These are phyloP conservation scores for Junonia oenone DNA, from an alignment of 2,888 invertebrate genomes.

Conservation along the genomic window DNA sequence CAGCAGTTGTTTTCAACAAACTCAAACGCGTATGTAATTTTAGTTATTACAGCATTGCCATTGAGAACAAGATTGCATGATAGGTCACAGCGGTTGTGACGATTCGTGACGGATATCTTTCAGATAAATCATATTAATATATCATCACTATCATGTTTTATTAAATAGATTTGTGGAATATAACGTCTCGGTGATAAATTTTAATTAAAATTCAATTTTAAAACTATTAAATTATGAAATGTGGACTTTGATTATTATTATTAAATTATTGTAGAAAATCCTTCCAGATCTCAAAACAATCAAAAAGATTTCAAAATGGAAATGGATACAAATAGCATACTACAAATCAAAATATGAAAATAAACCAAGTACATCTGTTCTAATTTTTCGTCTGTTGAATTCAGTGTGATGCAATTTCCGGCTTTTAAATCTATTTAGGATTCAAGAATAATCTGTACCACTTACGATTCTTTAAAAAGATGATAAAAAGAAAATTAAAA, in stretches of 20 bases:
- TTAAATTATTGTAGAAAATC: no score
- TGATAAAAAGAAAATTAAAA: background rate
- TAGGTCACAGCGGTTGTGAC: slow-evolving; percentile 17
- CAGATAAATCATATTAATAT: background rate
- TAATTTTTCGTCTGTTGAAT: slow-evolving; percentile 2
- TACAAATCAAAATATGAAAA: no score
- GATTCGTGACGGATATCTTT: background rate
- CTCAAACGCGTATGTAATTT: slow-evolving; percentile 35
- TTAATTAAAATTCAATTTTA: no score
- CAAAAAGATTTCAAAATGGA: no score
- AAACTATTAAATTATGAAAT: no score
- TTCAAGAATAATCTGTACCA: background rate
- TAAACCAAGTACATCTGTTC: background rate
- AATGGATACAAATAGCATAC: no score
- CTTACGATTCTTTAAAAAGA: background rate
- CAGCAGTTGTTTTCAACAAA: no score
- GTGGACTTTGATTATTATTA: no score
- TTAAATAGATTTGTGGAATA: background rate
- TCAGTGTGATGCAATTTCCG: slow-evolving; percentile 20
- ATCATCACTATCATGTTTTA: background rate
- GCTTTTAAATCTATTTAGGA: slow-evolving; percentile 15
- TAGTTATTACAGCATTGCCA: slow-evolving; percentile 34
- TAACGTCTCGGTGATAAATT: background rate
- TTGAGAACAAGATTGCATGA: slow-evolving; percentile 27
- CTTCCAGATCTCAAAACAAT: no score